phyloP scores from a whole-genome alignment of 2,888 invertebrate species.

The Glyphotaelius pellucidus region DNA sequence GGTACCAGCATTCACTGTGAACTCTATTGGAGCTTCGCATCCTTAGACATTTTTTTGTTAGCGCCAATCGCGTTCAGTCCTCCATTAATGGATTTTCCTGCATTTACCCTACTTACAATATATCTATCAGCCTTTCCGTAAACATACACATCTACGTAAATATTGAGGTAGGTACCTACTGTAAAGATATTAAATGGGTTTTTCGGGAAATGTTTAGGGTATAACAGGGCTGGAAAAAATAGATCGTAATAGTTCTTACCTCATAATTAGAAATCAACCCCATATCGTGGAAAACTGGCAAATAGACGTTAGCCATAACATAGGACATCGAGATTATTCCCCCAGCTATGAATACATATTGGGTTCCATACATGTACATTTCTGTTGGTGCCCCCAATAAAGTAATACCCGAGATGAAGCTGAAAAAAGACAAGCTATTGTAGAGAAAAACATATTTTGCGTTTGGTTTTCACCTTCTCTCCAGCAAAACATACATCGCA shows the following conservation, averaged over 20 bases:
- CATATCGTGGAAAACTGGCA: constrained; percentile 86
- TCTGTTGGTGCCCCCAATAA: constrained; percentile 88
- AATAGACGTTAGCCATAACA: constrained; percentile 81
- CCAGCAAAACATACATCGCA: neutral
- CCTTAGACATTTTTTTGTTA: no score
- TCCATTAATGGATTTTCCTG: no score
- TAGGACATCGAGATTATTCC: constrained; percentile 82
- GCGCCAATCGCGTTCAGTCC: no score
- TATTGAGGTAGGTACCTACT: no score
- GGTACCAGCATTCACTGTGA: no score
- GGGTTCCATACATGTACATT: constrained; percentile 88
- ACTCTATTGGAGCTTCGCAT: no score
- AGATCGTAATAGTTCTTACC: constrained; percentile 72
- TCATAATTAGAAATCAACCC: constrained; percentile 89
- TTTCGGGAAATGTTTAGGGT: neutral
- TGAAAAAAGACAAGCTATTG: constrained; percentile 68
- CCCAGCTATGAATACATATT: constrained; percentile 82
- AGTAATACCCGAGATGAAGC: constrained; percentile 88
- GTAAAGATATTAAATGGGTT: no score
- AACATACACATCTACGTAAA: no score
- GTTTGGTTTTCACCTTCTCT: neutral
- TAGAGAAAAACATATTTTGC: no score
- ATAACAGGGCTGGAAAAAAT: neutral
- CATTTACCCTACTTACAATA: no score
- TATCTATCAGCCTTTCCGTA: no score